Base-by-base conservation (phyloP, 2,888 invertebrate genomes). In the Perdita meconis region DNA sequence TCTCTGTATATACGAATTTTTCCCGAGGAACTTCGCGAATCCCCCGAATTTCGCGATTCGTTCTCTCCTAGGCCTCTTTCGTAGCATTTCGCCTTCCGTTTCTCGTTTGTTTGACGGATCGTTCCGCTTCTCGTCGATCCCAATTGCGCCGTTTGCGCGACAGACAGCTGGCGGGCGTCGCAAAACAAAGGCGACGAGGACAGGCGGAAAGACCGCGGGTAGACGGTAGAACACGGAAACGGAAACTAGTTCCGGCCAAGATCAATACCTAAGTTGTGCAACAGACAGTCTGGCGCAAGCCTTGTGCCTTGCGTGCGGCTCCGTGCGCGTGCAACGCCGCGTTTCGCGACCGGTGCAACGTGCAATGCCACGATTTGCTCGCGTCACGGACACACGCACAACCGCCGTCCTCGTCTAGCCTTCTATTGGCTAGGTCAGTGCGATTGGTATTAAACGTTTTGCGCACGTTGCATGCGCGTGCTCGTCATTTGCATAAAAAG, bases 171-270 rank as follows among this genome's bases (percentile, higher is more conserved):
- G 22, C 16, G 38, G 13, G n/a, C 44, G 36, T n/a, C 10, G 6
- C 19, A 26, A 56, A 66, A 26, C 30, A 30, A 2, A 10, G 19
- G 26, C 8, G 44, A 19, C 19, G 16, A 26, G 51, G 55, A 24
- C 44, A 26, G 24, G 13, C 26, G 36, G 57, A 55, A 40, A 19
- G 24, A 42, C 40, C 16, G 42, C 50, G 70, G 67, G 47, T 19
- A 76, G 77, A 76, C 79, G 84, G 71, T 19, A 47, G 84, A 86
- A 87, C 78, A 86, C 89, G 90, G 88, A 90, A 90, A 88, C 88
- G 89, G 89, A 90, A 91, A 91, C 90, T 90, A 91, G 91, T 91
- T 91, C 89, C 90, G 89, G 87, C 89, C 87, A 88, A 91, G 90
- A 91, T 90, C 91, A 90, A 91, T 90, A 91, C 89, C 89, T 87